Evolutionary conservation across 2,113 vertebrate species (phyloP), one percentile per base, ranked within the genome.

Genomic region (Barnardius zonarius): DNA sequence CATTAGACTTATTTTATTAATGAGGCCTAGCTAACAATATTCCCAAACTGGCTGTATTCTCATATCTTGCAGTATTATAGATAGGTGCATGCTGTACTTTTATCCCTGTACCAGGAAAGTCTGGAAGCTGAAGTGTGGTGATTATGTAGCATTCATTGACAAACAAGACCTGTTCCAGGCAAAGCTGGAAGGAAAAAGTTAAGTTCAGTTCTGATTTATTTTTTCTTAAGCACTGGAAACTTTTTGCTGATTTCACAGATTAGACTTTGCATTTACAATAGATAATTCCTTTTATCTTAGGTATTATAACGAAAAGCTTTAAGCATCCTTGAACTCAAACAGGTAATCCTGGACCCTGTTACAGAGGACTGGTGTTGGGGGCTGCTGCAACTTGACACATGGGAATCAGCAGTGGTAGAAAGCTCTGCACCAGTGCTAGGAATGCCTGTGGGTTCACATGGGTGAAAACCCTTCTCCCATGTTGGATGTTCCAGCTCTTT

Each of bases 1-100:
- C 97, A 98, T 98, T 95, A 92, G 92, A 57, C 95, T 95, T 98
- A 97, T 97, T 98, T 98, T 98, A 98, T 98, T 98, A 98, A 98
- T 98, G 97, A 98, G 93, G 77, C 64, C 81, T 95, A 95, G 96
- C 95, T 97, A 96, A 97, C 91, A 94, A 92, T 97, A 94, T 97
- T 97, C 88, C 95, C 95, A 96, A 96, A 96, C 81, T 96, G 87
- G 31, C 67, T 94, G 78, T 62, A 92, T 55, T 90, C 88, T 97
- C 91, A 77, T 93, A 91, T 94, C 93, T 97, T 85, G 90, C 88
- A 46, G 66, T 51, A 62, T 72, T 92, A 92, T 27, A 78, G 82
- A 54, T 39, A 97, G 93, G 66, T 77, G 61, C 54, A 69, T 18
- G 74, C 55, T 72, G 54, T 35, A 63, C 49, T 46, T 49, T 88